A percentile compares a stretch with the other conserved stretches of the same genome.
Evolutionary conservation across 2,113 vertebrate genomes (phyloP).

Genomic region (Nothoprocta pentlandii): DNA sequence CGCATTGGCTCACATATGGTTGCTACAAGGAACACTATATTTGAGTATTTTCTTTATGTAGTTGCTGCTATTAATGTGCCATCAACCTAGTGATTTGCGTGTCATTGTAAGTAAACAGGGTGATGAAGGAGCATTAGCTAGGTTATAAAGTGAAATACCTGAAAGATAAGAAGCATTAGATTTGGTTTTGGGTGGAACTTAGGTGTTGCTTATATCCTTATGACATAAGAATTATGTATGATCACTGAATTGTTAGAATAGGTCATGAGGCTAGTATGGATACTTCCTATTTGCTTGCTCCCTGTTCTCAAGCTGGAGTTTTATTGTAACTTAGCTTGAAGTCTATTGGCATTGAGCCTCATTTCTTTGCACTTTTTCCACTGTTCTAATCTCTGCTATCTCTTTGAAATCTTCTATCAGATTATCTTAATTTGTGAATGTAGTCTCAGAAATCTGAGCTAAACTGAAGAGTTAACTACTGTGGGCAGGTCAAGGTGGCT

Average conservation of each 20-base stretch:
- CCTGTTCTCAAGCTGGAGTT: background rate
- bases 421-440: background rate
- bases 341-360: background rate
- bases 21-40: background rate
- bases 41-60: background rate
- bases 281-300: background rate
- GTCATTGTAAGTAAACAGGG: background rate
- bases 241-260: background rate
- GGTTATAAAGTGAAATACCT: background rate
- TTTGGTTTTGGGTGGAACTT: background rate
- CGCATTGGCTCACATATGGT: constrained; percentile 22
- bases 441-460: background rate
- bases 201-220: background rate
- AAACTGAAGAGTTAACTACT: background rate
- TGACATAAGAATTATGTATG: rapidly evolving
- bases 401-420: background rate
- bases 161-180: background rate
- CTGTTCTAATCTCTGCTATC: rapidly evolving
- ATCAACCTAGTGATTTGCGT: background rate
- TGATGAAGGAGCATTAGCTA: background rate
- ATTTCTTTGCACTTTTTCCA: background rate
- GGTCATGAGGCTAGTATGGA: background rate
- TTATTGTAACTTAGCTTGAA: background rate
- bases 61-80: background rate
- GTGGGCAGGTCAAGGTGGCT: background rate